phyloP scores from a whole-genome alignment of 2,888 invertebrate species.

The Lumbricus terrestris region DNA sequence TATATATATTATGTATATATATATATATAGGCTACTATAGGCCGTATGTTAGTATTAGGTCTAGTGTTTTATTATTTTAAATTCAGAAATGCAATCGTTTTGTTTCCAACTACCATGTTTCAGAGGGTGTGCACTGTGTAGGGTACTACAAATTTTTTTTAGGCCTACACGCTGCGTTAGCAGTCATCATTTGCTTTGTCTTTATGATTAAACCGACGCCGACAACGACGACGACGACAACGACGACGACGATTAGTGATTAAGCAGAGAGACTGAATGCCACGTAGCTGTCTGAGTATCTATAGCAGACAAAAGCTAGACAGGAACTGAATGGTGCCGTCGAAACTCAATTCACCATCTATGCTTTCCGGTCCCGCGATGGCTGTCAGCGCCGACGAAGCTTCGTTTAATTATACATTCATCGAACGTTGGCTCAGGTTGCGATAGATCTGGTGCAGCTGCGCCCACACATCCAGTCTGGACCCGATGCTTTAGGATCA shows the following conservation, averaged over 20 bases:
- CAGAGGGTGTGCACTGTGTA: background rate
- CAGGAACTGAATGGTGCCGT: background rate
- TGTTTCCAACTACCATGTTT: too few relatives aligned
- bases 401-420: slow-evolving; percentile 3
- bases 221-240: background rate
- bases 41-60: too few relatives aligned
- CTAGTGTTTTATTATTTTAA: background rate
- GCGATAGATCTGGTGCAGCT: background rate
- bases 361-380: background rate
- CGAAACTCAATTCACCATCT: background rate
- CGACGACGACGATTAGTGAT: background rate
- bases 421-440: background rate
- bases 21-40: too few relatives aligned
- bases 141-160: background rate
- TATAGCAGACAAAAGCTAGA: background rate
- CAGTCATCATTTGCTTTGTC: background rate
- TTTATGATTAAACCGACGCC: background rate
- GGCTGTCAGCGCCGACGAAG: background rate
- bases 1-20: too few relatives aligned
- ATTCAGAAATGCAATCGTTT: background rate
- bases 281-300: background rate
- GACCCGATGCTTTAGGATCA: background rate
- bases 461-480: background rate
- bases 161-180: background rate
- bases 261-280: background rate